Conservation (phyloP, 2,797 vertebrate species). For the Coluber constrictor region DNA sequence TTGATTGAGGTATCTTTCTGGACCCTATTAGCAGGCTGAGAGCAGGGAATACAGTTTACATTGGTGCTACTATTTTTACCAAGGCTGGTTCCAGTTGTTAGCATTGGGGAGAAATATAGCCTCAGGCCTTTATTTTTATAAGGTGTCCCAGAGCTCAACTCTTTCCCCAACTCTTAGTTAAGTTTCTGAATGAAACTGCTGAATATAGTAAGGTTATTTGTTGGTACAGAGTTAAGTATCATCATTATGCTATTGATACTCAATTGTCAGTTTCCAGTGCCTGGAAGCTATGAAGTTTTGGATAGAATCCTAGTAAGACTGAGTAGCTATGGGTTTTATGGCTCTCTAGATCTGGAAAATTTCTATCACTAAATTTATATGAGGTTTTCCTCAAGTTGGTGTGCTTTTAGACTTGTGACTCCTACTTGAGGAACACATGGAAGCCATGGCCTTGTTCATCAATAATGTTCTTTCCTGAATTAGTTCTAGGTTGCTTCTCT, state of each 20-base stretch:
- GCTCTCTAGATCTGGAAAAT: background rate
- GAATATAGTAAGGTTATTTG: background rate
- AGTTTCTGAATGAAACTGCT: background rate
- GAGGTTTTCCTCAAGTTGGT: background rate
- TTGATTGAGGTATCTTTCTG: background rate
- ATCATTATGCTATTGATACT: background rate
- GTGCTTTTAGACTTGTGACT: background rate
- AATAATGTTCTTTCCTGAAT: background rate
- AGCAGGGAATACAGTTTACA: background rate
- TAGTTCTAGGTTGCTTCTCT: too few species aligned
- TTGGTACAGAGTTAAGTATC: background rate
- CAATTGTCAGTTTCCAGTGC: background rate
- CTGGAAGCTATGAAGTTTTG: background rate
- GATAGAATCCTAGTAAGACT: background rate
- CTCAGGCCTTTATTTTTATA: background rate
- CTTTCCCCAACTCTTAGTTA: background rate
- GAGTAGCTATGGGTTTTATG: background rate
- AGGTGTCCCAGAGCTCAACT: background rate
- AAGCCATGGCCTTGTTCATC: background rate
- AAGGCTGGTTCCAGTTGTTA: background rate
- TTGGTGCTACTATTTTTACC: background rate
- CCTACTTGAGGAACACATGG: background rate
- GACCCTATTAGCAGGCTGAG: background rate
- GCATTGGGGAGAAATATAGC: background rate
- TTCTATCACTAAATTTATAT: background rate